Conservation (phyloP, 2,797 vertebrate genomes). For the Neopelma chrysocephalum region DNA sequence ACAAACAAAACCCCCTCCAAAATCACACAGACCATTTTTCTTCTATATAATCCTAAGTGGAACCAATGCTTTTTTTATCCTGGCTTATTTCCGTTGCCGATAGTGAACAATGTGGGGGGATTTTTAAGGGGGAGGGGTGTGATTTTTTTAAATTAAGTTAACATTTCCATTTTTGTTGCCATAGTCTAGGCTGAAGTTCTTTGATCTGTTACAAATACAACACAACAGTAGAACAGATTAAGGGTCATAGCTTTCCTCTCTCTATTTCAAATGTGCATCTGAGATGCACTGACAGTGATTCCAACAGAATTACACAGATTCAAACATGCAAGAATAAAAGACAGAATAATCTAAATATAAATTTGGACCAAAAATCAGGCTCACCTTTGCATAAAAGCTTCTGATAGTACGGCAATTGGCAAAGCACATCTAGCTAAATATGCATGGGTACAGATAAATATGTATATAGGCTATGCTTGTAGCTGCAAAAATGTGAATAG, state of each 20-base stretch:
- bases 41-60: neutral
- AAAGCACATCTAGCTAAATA: slow-evolving; percentile 12
- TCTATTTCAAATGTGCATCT: neutral
- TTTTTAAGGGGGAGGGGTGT: rapidly evolving
- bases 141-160: neutral
- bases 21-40: neutral
- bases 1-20: neutral
- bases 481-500: neutral
- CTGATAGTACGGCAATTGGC: neutral
- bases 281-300: neutral
- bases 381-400: slow-evolving; percentile 13
- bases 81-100: neutral
- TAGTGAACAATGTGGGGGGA: neutral
- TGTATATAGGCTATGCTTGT: neutral
- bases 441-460: neutral
- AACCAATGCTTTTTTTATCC: neutral
- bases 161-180: neutral
- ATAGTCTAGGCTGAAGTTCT: neutral
- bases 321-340: neutral
- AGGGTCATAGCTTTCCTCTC: neutral
- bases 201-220: neutral
- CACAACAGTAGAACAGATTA: neutral
- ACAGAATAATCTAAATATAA: slow-evolving; percentile 3
- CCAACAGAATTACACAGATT: neutral
- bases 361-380: neutral